Base-by-base conservation (phyloP, 2,113 vertebrate species). In the Taurulus bubalis region DNA sequence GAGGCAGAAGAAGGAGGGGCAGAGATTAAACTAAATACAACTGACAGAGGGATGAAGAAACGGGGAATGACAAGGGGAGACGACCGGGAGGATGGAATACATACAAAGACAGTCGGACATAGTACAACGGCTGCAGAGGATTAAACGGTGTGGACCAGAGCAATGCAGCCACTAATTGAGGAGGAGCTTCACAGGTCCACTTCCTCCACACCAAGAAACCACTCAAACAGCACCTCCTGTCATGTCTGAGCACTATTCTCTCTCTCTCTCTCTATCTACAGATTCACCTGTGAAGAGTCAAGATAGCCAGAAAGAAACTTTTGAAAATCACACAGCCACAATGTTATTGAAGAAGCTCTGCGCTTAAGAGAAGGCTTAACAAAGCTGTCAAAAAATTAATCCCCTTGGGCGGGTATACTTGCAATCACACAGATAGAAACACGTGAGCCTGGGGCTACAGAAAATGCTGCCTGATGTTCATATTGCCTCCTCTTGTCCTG, bases 11-110 rank as follows among this genome's bases (percentile, higher is more conserved):
- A 91, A 92, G 90, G 93, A 89, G 91, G 91, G 91, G 93, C 60
- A 88, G 88, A 90, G 92, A 93, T 94, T 90, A 90, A 91, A 92
- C 88, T 78, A 90, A 95, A 96, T 87, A 85, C 91, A 91, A 91
- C 91, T 95, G 95, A 94, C 95, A 94, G 93, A 89, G 88, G 81
- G 87, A 94, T 93, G 93, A 95, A 86, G 93, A 84, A 91, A 94
- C 68, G 6, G 49, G 83, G 92, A 90, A 88, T 89, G 93, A 95
- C 91, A 93, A 71, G 71, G 87, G 80, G 85, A 90, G 91, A 90
- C 74, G 36, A 90, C 82, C 60, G 67, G 72, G 87, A 85, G 76
- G 91, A 87, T 36, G 51, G 78, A 80, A 83, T 18, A 80, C 71
- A 68, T 83, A 88, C 66, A 82, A 80, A 91, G 80, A 76, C 71